phyloP scores from a whole-genome alignment of 1,140 invertebrate species.

The Delia radicum region DNA sequence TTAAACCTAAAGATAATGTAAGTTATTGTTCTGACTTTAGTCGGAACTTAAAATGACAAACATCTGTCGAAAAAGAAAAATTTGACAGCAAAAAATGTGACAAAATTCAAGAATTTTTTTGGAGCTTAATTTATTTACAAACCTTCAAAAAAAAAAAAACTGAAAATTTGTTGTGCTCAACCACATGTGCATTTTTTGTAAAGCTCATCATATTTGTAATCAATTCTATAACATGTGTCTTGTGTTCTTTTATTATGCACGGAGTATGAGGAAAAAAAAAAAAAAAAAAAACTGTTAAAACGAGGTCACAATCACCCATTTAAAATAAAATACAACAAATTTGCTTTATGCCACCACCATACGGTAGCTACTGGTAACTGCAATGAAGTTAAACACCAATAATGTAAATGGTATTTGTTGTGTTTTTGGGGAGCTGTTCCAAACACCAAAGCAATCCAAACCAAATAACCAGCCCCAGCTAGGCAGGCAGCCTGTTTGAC shows the following conservation, averaged over 20 bases:
- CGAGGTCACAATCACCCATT: neutral
- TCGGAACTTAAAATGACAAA: too few species aligned
- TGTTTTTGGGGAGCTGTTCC: neutral
- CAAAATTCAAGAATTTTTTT: too few species aligned
- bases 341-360: neutral
- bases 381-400: neutral
- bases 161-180: neutral
- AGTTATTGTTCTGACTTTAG: too few species aligned
- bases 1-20: too few species aligned
- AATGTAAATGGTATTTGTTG: neutral
- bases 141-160: neutral
- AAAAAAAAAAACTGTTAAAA: neutral
- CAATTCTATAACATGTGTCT: neutral
- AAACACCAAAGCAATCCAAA: too few species aligned
- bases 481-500: neutral
- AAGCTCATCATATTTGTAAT: neutral
- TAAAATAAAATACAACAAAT: neutral
- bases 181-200: neutral
- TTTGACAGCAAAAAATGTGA: too few species aligned
- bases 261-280: neutral
- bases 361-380: neutral
- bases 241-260: neutral
- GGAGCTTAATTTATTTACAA: too few species aligned
- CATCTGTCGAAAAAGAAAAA: too few species aligned
- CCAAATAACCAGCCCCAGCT: neutral